These are phyloP conservation scores for Acyrthosiphon pisum DNA, from an alignment of 1,140 invertebrate genomes.

Conservation along the genomic window DNA sequence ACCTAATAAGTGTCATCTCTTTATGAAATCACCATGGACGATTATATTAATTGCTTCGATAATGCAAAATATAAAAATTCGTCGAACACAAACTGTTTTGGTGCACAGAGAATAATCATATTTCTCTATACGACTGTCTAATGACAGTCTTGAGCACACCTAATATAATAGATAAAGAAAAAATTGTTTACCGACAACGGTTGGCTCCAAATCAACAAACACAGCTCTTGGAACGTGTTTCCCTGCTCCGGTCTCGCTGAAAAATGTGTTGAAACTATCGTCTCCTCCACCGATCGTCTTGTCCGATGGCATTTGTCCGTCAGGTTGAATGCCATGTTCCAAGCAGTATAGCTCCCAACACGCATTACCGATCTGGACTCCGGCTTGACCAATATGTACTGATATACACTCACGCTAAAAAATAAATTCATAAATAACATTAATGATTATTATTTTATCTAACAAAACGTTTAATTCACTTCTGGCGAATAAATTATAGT, in stretches of 20 bases:
- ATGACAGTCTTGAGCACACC: too few species aligned
- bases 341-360: constrained; percentile 81
- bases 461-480: neutral
- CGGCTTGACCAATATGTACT: constrained; percentile 84
- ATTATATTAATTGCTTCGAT: too few species aligned
- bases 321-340: constrained; percentile 89
- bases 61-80: too few species aligned
- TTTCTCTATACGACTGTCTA: too few species aligned
- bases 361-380: constrained; percentile 77
- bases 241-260: constrained; percentile 66
- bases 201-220: constrained; percentile 74
- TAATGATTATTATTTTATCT: neutral
- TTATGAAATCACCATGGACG: neutral
- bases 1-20: too few species aligned
- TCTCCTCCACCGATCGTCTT: constrained; percentile 75
- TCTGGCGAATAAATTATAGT: neutral
- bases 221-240: constrained; percentile 72
- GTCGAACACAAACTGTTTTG: too few species aligned
- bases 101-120: too few species aligned
- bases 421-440: constrained; percentile 60
- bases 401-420: constrained; percentile 75
- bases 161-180: neutral
- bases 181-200: constrained; percentile 67
- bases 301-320: constrained; percentile 82
- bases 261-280: constrained; percentile 75